Percentiles rank a stretch among this genome's conserved stretches.
Evolutionary conservation across 23 tunicate species (phyloP).

Genomic region (Halocynthia roretzi): DNA sequence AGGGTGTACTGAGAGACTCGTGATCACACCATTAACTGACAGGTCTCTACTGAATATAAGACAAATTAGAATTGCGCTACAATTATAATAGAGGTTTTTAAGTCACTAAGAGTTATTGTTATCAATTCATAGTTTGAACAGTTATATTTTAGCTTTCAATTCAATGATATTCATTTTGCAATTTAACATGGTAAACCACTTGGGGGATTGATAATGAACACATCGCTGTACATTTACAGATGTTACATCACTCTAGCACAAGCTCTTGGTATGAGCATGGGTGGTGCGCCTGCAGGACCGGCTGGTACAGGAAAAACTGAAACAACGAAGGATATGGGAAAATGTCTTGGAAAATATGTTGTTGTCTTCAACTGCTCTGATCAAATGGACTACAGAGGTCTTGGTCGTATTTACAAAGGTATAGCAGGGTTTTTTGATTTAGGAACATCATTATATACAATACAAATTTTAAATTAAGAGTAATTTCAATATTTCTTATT

Average conservation of each 20-base stretch:
- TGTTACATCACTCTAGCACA: constrained; percentile 99
- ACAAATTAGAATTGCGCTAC: not conserved
- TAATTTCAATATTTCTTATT: not conserved
- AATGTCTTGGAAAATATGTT: constrained; percentile 98
- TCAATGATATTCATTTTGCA: not conserved
- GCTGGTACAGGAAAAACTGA: constrained; percentile 99
- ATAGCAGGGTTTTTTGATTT: not conserved
- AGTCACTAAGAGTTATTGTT: no score
- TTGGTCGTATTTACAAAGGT: constrained; percentile 99
- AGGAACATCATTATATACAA: no score
- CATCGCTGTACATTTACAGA: constrained; percentile 15
- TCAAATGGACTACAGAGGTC: constrained; percentile 99
- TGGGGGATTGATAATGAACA: no score
- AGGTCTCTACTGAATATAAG: constrained; percentile 27
- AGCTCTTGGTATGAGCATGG: constrained; percentile 99
- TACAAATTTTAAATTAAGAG: not conserved
- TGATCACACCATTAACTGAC: constrained; percentile 99
- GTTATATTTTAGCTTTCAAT: no score
- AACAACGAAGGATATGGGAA: constrained; percentile 99
- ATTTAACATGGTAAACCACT: not conserved
- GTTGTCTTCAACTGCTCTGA: constrained; percentile 99
- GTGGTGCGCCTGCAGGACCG: constrained; percentile 99
- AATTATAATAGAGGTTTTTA: not conserved
- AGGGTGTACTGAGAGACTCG: constrained; percentile 99
- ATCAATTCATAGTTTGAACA: no score